Base-by-base conservation (phyloP, 2,113 vertebrate species). In the Terrapene triunguis region DNA sequence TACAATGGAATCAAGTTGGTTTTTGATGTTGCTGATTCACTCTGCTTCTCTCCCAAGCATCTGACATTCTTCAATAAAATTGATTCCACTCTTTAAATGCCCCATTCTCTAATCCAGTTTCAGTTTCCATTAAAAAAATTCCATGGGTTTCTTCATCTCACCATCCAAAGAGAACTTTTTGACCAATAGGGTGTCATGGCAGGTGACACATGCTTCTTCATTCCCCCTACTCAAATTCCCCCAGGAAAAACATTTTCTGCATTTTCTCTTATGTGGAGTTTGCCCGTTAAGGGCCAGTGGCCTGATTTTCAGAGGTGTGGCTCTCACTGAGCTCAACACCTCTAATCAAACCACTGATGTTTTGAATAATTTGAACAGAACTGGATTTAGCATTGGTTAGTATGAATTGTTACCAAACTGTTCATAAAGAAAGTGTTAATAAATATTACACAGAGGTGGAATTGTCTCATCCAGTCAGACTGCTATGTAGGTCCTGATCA, bases 11-110 rank as follows among this genome's bases (percentile, higher is more conserved):
- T 89, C n/a, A 27, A 59, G 32, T 84, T 88, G 80, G 57, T 48
- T 96, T 98, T 95, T 89, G 85, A 88, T 89, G 50, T 94, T 90
- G 17, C 85, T 76, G 53, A 51, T 80, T 90, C 51, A 84, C 65
- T 47, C 86, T 92, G 78, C 55, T 95, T 93, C 80, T 92, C 82
- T 78, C 48, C 19, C 53, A 92, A 93, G 92, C 59, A 88, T 54
- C 32, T 85, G 78, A 82, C 59, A 91, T 93, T 94, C 62, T 85
- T 84, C 19, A 79, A 57, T 87, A 32, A n/a, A 83, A 55, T n/a
- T 48, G 51, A 62, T 78, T 42, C 51, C 51, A 38, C n/a, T 42
- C 9, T 92, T 93, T 90, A 5, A 0, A 79, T 89, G 80, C 22
- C 83, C 35, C 16, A 3, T 27, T 90, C 92, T 80, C 50, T 47